Percentiles rank a stretch among this genome's conserved stretches.
Evolutionary conservation across 2,888 invertebrate species (phyloP).

Genomic region (Habrosyne pyritoides): DNA sequence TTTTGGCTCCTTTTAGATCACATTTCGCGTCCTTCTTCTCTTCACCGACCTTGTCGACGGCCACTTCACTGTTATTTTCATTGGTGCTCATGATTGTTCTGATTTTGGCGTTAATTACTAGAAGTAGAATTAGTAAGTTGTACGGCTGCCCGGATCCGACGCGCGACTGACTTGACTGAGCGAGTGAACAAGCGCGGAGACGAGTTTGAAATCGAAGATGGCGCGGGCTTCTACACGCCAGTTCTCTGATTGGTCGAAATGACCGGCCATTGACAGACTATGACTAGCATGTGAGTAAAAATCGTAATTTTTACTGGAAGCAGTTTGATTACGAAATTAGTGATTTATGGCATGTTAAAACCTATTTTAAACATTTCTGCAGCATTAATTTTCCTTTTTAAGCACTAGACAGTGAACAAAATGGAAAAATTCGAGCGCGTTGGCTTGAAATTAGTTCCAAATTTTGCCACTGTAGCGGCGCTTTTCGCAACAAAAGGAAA

Average conservation of each 20-base stretch:
- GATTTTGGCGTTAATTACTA: constrained; percentile 76
- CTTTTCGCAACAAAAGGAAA: constrained; percentile 31
- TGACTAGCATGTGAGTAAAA: constrained; percentile 68
- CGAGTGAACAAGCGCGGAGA: constrained; percentile 81
- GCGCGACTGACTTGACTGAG: constrained; percentile 87
- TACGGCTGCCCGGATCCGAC: constrained; percentile 84
- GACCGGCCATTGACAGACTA: constrained; percentile 67
- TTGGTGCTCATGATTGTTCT: constrained; percentile 82
- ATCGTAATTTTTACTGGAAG: constrained; percentile 31
- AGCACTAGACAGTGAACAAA: constrained; percentile 27
- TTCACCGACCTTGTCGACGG: constrained; percentile 92
- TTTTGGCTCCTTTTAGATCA: constrained; percentile 93
- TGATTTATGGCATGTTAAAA: constrained; percentile 47
- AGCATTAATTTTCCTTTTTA: constrained; percentile 9
- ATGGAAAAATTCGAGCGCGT: constrained; percentile 41
- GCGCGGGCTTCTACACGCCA: constrained; percentile 85
- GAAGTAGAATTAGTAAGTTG: constrained; percentile 63
- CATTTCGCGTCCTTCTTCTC: constrained; percentile 91
- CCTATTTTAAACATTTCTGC: constrained; percentile 17
- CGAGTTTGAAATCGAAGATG: constrained; percentile 93
- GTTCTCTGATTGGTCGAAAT: constrained; percentile 64
- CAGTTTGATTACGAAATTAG: constrained; percentile 12
- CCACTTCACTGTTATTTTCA: constrained; percentile 93
- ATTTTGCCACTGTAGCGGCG: constrained; percentile 49
- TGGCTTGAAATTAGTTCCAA: constrained; percentile 48